Evolutionary conservation across 2,888 invertebrate species (phyloP), one percentile per base, ranked within the genome.

Genomic region (Sycophila texana): DNA sequence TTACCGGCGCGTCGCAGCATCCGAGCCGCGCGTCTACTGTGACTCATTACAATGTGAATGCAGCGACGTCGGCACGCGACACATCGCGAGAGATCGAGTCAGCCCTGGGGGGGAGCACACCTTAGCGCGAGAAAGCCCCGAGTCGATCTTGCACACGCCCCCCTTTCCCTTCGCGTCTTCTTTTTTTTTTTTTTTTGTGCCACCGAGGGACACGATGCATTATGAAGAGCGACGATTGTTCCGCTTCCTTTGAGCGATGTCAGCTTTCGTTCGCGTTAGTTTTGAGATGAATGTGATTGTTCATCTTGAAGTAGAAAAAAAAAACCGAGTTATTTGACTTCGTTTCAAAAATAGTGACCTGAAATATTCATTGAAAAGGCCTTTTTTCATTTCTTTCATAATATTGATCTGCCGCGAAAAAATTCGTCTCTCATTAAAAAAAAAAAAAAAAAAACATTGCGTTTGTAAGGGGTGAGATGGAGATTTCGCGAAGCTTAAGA

Each of bases 21-120:
- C 88, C 86, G 89, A 89, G 87, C 87, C 86, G 84, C 85, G 20
- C 85, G 82, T 86, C 87, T 86, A 88, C 86, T 89, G 86, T 88
- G 86, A 85, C 74, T 77, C 86, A 89, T 90, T 89, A 89, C 84
- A 89, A 89, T 89, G 88, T 87, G 87, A 90, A 90, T 89, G 84
- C 74, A 63, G 79, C 74, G 73, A 80, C 71, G 82, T 79, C 83
- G 87, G 87, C 88, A 88, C 87, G 88, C 88, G 88, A 87, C 87
- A 82, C 81, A 60, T 85, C 82, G 72, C 77, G 65, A 26, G 30
- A 75, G 65, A 79, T 81, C 82, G 72, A 84, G 82, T 78, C 81
- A 82, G 39, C 82, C 49, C 26, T 26, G 26, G 72, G 39, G 39
- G 47, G 26, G 72, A 79, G 57, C 72, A 51, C 78, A 81, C 77